Conservation (phyloP, 2,888 invertebrate genomes). For the Phlogophora meticulosa region DNA sequence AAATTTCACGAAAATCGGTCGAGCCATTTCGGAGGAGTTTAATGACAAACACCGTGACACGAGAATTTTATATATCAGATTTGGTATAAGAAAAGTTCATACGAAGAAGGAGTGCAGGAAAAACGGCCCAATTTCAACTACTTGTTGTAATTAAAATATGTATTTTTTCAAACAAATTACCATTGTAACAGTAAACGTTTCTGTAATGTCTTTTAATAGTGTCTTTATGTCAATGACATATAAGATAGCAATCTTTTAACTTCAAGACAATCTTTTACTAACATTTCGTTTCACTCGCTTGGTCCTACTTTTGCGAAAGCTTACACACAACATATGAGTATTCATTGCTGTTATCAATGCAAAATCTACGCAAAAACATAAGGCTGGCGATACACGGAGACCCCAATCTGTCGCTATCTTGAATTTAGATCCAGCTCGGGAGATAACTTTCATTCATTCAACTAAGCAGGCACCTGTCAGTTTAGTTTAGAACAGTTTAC, state of each 20-base stretch:
- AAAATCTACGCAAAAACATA: background rate
- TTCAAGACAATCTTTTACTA: slow-evolving; percentile 12
- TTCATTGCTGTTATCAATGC: slow-evolving; percentile 15
- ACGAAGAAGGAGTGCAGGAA: no score
- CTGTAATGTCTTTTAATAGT: background rate
- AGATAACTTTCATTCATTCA: no score
- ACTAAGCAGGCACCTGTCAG: no score
- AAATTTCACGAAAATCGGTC: no score
- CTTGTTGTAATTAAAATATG: background rate
- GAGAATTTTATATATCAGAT: no score
- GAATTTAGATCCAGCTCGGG: no score
- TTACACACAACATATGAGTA: background rate
- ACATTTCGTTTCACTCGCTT: slow-evolving; percentile 2
- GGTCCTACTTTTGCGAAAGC: slow-evolving; percentile 1
- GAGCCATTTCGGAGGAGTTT: no score
- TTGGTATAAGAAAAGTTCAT: no score
- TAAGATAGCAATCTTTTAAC: slow-evolving; percentile 1
- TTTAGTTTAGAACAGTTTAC: no score
- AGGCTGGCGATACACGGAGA: background rate
- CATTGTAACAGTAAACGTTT: background rate
- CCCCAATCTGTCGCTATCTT: background rate
- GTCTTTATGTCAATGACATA: background rate
- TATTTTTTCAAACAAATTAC: background rate
- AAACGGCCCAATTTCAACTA: no score
- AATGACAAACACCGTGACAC: no score